phyloP scores from a whole-genome alignment of 2,888 invertebrate species.

The Empis stercorea region DNA sequence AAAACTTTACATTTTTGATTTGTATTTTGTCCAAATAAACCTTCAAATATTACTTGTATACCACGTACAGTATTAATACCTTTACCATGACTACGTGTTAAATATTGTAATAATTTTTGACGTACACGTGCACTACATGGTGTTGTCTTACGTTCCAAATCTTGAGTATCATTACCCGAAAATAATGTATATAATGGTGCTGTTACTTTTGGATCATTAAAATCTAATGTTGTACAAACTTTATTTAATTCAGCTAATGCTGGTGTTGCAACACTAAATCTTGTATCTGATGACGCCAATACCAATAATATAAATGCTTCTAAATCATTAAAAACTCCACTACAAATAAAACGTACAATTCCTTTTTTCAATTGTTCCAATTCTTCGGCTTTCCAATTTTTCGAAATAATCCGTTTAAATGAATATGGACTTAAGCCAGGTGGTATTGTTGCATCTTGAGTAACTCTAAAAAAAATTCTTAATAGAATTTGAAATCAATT shows the following conservation, averaged over 20 bases:
- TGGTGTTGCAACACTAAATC: conserved; percentile 77
- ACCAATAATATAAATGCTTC: conserved; percentile 66
- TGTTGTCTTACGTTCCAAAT: conserved; percentile 55
- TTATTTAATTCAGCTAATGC: conserved; percentile 77
- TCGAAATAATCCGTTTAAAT: conserved; percentile 61
- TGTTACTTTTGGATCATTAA: conserved; percentile 55
- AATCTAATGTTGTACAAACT: conserved; percentile 57
- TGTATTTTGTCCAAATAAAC: conserved; percentile 69
- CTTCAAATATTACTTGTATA: conserved; percentile 81
- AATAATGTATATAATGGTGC: conserved; percentile 69
- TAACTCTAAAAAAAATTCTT: conserved; percentile 15
- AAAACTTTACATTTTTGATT: conserved; percentile 70
- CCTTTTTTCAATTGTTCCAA: conserved; percentile 68
- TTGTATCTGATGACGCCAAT: conserved; percentile 76
- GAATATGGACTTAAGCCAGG: conserved; percentile 65
- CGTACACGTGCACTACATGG: conserved; percentile 74
- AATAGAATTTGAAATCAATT: background rate
- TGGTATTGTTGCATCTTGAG: conserved; percentile 41
- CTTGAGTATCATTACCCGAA: conserved; percentile 37
- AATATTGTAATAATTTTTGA: conserved; percentile 70
- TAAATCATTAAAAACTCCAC: conserved; percentile 60
- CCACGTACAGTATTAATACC: conserved; percentile 66
- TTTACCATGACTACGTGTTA: conserved; percentile 57
- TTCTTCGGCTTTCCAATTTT: conserved; percentile 63
- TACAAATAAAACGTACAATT: conserved; percentile 67